Base-by-base conservation (phyloP, 64 coral and sea anemone species). In the Dendrophyllia cribrosa region DNA sequence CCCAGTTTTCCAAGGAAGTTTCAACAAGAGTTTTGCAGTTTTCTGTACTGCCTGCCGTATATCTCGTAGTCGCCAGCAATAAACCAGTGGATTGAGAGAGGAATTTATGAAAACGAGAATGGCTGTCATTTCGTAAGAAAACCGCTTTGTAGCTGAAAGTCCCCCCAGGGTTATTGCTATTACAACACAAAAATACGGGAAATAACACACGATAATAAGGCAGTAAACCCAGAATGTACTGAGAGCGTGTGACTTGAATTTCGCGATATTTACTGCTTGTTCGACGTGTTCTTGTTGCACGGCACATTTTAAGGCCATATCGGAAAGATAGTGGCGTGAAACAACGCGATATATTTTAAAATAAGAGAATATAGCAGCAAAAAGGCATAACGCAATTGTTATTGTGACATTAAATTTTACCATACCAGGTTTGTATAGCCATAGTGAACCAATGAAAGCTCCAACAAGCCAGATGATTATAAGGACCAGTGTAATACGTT, bases 161-260 rank as follows among this genome's bases (percentile, higher is more conserved):
- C 80, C 61, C 3, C 15, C 67, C 19, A 51, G 46, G 0, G 62
- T 51, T 67, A 84, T 84, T 8, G n/a, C 80, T 3, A 15, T n/a
- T 9, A 84, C 46, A 4, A 84, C 80, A 51, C 80, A 84, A 51
- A 84, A 84, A 65, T 84, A 84, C 23, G 80, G 80, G 9, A 84
- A 51, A 50, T 84, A 84, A 34, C 80, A 84, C 7, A 68, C 43
- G 60, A 84, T 50, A 19, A 84, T 67, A 3, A 67, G n/a, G n/a
- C 80, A 84, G 67, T 84, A 84, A 50, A 84, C 80, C 80, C 80
- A 84, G 62, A 84, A 84, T 7, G 80, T 68, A 51, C 61, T 67
- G 5, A 84, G 60, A 10, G 80, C 80, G 17, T 84, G 80, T 20
- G 80, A 66, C 46, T 66, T 84, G 19, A 84, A 68, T 51, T 49